Base-by-base conservation (phyloP, 2,797 vertebrate genomes). In the Scolopax rusticola region DNA sequence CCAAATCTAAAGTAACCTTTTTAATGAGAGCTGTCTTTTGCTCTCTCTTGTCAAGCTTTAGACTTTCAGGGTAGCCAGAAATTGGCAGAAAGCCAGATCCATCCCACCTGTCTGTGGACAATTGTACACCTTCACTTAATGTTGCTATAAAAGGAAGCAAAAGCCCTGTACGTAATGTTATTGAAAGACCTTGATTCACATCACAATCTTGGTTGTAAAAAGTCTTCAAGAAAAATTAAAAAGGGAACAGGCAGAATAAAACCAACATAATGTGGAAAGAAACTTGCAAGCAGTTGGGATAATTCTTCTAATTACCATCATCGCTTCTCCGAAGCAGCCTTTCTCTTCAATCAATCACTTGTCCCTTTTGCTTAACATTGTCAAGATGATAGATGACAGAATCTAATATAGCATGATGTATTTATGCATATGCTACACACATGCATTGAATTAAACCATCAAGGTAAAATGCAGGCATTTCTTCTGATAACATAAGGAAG, bases 1-100 rank as follows among this genome's bases (percentile, higher is more conserved):
- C 85, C 87, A 90, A 91, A 93, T 92, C 61, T 92, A 4, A 95
- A 94, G 89, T 93, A 93, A 87, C 82, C 71, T 96, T 90, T 59
- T 79, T 67, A 91, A 90, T 93, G 89, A 96, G 57, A 11, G 36
- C 69, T 82, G 76, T 87, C 69, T 88, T 95, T 82, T 74, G 69
- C 79, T 82, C 86, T 81, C 45, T 81, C 87, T 88, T 59, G 64
- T 92, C 60, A 84, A 90, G 82, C 43, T 90, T 96, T 84, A 95
- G 70, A 63, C 63, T 91, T 83, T 53, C 60, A 82, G 78, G 38
- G 40, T 18, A 90, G 76, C 65, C 54, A 94, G 82, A 83, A 82
- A 47, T 2, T 50, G 56, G 90, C 47, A 92, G 64, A 69, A 57
- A 28, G 67, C 79, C 81, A 89, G 69, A 65, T 11, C 51, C 30